phyloP scores from a whole-genome alignment of 2,113 vertebrate genomes.

The Lepidothrix coronata region DNA sequence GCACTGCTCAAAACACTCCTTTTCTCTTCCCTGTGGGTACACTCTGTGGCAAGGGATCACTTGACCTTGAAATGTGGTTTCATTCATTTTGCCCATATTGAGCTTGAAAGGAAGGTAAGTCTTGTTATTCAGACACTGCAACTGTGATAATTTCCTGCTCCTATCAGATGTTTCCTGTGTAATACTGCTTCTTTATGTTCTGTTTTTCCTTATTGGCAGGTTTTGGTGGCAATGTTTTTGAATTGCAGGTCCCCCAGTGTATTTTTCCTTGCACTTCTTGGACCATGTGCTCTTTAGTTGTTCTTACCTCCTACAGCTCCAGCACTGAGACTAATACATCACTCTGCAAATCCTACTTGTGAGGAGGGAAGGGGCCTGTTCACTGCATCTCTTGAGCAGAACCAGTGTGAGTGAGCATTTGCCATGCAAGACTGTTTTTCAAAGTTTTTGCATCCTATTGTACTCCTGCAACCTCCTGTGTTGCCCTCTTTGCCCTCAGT shows the following conservation, averaged over 20 bases:
- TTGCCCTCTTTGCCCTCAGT: not conserved
- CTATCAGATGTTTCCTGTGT: not conserved
- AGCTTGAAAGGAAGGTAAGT: not conserved
- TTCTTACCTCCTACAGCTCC: not conserved
- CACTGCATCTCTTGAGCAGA: not conserved
- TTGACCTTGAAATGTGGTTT: not conserved
- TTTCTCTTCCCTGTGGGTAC: not conserved
- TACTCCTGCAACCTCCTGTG: not conserved
- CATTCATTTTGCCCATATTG: not conserved
- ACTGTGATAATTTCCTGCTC: not conserved
- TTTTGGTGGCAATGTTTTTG: not conserved
- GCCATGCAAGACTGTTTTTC: not conserved
- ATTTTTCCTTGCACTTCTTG: not conserved
- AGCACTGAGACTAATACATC: not conserved
- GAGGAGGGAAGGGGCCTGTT: not conserved
- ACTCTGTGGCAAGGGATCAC: not conserved
- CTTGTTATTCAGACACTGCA: not conserved
- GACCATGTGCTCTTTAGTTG: not conserved
- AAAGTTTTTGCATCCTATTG: not conserved
- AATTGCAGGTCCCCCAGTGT: fast-evolving
- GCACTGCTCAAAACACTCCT: not conserved
- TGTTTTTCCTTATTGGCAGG: not conserved
- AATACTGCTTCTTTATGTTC: not conserved
- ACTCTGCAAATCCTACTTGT: not conserved
- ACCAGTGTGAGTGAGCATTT: not conserved